Evolutionary conservation across 2,113 vertebrate genomes (phyloP).

Genomic region (Lates calcarifer): DNA sequence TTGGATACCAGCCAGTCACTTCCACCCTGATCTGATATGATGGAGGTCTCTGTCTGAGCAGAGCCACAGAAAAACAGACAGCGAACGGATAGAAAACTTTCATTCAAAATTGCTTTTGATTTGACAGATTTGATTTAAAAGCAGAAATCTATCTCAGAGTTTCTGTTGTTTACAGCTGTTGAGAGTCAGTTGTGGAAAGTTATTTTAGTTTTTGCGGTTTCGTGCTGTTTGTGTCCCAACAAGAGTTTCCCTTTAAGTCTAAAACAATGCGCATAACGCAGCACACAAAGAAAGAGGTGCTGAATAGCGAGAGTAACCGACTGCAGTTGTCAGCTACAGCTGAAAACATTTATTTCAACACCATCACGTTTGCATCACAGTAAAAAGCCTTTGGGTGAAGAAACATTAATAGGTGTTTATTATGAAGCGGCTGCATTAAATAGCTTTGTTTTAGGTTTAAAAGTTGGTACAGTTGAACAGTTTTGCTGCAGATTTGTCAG

Average conservation of each 20-base stretch:
- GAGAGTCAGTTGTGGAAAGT: background rate
- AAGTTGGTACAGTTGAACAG: background rate
- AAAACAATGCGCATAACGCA: background rate
- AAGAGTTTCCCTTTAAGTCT: background rate
- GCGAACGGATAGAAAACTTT: too few relatives aligned
- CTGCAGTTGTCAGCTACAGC: background rate
- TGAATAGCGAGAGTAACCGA: background rate
- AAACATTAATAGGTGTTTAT: background rate
- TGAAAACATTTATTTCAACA: conserved; percentile 9
- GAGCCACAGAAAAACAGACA: too few relatives aligned
- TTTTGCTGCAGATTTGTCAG: background rate
- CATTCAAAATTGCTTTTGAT: too few relatives aligned
- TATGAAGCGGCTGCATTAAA: background rate
- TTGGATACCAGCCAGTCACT: background rate
- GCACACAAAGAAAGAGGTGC: background rate
- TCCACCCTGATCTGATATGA: background rate
- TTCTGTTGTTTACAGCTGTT: background rate
- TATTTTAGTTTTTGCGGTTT: conserved; percentile 1
- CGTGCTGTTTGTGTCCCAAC: background rate
- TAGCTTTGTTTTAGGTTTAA: background rate
- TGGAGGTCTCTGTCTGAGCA: background rate
- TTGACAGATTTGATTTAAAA: too few relatives aligned
- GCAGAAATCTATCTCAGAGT: background rate
- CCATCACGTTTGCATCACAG: background rate
- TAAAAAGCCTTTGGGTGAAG: background rate